Conservation (phyloP, 2,797 vertebrate species). For the Babyrousa celebensis region DNA sequence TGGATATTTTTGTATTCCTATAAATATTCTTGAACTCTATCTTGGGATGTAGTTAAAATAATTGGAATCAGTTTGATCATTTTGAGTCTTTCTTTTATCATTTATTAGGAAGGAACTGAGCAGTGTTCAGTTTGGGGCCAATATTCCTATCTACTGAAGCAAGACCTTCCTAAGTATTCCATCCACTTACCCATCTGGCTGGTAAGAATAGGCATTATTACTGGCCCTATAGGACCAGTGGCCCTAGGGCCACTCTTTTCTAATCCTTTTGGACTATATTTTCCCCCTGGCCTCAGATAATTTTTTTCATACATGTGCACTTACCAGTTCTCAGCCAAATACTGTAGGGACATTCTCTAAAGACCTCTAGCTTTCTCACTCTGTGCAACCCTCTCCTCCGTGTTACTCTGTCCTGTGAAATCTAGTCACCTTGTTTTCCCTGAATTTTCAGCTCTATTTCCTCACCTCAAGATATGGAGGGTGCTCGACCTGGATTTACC, state of each 20-base stretch:
- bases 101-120: neutral
- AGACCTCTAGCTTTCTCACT: neutral
- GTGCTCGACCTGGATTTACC: neutral
- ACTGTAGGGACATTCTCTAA: neutral
- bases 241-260: neutral
- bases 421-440: neutral
- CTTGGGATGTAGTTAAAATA: neutral
- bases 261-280: neutral
- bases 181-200: neutral
- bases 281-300: neutral
- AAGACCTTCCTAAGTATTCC: neutral
- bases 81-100: neutral
- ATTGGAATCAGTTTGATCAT: neutral
- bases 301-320: neutral
- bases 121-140: neutral
- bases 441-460: neutral
- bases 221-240: neutral
- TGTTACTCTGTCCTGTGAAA: neutral
- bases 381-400: neutral
- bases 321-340: conserved; percentile 24
- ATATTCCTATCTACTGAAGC: neutral
- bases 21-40: conserved; percentile 7
- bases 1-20: neutral
- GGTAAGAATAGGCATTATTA: neutral
- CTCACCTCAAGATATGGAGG: neutral